These are phyloP conservation scores for Onychomys torridus DNA, from an alignment of 2,797 vertebrate genomes.

Conservation along the genomic window DNA sequence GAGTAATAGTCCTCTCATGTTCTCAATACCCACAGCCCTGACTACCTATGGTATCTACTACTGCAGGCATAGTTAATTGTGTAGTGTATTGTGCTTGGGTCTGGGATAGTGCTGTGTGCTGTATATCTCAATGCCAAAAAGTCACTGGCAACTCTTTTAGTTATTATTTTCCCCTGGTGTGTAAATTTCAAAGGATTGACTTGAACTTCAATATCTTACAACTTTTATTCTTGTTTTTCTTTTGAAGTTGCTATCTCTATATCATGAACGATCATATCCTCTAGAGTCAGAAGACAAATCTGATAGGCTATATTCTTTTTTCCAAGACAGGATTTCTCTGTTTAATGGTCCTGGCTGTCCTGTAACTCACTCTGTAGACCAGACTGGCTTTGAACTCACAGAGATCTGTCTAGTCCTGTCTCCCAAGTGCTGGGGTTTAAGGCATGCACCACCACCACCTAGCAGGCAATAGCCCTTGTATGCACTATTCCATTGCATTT, in stretches of 20 bases:
- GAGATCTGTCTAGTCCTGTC: neutral
- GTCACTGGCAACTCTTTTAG: neutral
- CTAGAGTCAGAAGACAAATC: neutral
- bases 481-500: neutral
- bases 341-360: neutral
- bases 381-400: neutral
- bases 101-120: neutral
- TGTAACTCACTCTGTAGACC: neutral
- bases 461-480: neutral
- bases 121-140: neutral
- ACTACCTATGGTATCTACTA: neutral
- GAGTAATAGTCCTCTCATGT: neutral
- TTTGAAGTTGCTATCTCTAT: neutral
- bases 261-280: neutral
- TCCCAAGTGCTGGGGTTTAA: neutral
- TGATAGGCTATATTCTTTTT: neutral
- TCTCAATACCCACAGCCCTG: neutral
- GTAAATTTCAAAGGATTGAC: neutral
- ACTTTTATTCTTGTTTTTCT: neutral
- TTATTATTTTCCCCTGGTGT: neutral
- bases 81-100: neutral
- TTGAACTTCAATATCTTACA: constrained; percentile 21
- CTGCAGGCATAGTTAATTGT: neutral
- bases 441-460: neutral
- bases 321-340: neutral